Base-by-base conservation (phyloP, 1,140 invertebrate genomes). In the Parapsyche elsis region DNA sequence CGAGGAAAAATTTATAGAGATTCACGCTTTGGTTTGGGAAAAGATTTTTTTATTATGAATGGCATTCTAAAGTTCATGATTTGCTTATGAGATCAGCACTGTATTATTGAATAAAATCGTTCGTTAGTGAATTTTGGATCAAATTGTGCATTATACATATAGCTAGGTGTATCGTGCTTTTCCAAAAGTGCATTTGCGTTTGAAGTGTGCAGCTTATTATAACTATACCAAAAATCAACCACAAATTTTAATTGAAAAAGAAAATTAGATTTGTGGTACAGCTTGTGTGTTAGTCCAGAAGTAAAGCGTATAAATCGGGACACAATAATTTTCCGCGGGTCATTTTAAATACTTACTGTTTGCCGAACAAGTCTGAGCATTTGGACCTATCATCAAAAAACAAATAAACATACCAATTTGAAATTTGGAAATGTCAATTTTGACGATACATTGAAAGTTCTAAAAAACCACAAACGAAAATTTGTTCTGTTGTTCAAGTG, bases 321-420 rank as follows among this genome's bases (percentile, higher is more conserved):
- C 7, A 45, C 12, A 24, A 46, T 44, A 14, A 38, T 30, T 64
- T 64, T 45, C n/a, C 53, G 53, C 59, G 59, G 45, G 30, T 16
- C 9, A n/a, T 44, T 67, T 76, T 12, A 45, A 45, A 23, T 83
- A 83, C 82, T 83, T 81, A 83, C 82, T 83, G 78, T 74, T 80
- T 67, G 80, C 16, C 23, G 82, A 44, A 79, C 82, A 83, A 24
- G 80, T 81, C 80, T 81, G 74, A 70, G 78, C 78, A 71, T 76
- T 83, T 67, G 82, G 80, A 83, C 82, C 82, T 83, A 81, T 61
- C 38, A 44, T 78, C 59, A 71, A 75, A 79, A 79, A 76, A 80
- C 49, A 83, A 80, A 81, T 24, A 80, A 67, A 76, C 26, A 81
- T 57, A 23, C 23, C 75, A 79, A 74, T 24, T 57, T 78, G 77